phyloP scores from a whole-genome alignment of 2,888 invertebrate genomes.

The Branchinecta sandiegonensis region DNA sequence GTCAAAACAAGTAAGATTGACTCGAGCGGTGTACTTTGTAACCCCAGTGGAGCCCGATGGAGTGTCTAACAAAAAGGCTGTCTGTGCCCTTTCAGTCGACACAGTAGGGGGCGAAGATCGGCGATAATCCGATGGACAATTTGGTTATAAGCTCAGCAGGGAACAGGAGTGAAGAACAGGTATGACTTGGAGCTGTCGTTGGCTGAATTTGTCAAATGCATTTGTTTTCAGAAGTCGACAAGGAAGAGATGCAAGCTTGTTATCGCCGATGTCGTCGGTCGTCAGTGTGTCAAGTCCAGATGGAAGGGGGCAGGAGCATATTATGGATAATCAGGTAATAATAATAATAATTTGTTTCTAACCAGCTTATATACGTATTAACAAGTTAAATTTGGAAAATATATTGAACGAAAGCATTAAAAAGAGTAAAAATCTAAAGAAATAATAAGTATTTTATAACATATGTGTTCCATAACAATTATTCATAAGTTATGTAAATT shows the following conservation, averaged over 20 bases:
- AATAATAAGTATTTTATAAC: too few species aligned
- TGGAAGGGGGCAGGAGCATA: constrained; percentile 5
- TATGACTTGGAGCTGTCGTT: not conserved
- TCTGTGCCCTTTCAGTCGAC: not conserved
- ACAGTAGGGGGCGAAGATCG: not conserved
- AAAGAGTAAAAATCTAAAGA: too few species aligned
- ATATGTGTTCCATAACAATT: too few species aligned
- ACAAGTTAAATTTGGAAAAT: too few species aligned
- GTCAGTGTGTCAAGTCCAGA: not conserved
- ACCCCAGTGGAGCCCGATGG: too few species aligned
- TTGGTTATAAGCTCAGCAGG: constrained; percentile 12
- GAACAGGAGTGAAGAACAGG: not conserved
- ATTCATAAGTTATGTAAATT: too few species aligned
- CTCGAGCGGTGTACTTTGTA: too few species aligned
- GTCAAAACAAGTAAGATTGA: too few species aligned
- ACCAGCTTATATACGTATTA: too few species aligned
- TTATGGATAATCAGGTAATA: not conserved
- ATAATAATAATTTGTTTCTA: too few species aligned
- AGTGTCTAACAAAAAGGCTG: not conserved
- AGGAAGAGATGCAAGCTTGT: constrained; percentile 8
- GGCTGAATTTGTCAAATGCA: not conserved
- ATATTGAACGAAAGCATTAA: too few species aligned
- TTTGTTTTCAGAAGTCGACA: constrained; percentile 12
- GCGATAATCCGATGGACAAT: constrained; percentile 14
- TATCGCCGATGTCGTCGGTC: constrained; percentile 14